These are phyloP conservation scores for Pocota personata DNA, from an alignment of 2,888 invertebrate genomes.

Conservation along the genomic window DNA sequence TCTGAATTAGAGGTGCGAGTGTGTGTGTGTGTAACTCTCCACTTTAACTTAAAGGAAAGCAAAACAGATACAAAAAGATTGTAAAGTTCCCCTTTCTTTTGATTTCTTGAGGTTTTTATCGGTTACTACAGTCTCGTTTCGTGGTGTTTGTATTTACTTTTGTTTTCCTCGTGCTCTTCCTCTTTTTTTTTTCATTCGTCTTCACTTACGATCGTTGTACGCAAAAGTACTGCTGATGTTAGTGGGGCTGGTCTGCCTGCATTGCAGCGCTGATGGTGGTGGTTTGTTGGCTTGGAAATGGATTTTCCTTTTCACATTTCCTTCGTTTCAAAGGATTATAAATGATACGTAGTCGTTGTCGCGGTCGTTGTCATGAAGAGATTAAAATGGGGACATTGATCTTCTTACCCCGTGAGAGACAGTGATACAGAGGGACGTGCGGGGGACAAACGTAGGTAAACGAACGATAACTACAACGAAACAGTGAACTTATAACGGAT, in stretches of 20 bases:
- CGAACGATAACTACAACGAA: conserved; percentile 56
- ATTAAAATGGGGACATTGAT: conserved; percentile 73
- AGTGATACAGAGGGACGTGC: not conserved
- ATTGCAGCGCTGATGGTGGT: not conserved
- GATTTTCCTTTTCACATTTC: conserved; percentile 61
- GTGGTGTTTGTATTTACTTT: conserved; percentile 41
- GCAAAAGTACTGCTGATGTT: not conserved
- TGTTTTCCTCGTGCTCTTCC: conserved; percentile 32
- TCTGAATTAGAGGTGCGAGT: not conserved
- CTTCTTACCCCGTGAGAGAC: conserved; percentile 44
- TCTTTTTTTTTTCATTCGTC: not conserved
- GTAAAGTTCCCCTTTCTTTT: conserved; percentile 62
- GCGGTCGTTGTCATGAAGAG: conserved; percentile 30
- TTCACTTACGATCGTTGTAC: conserved; percentile 6
- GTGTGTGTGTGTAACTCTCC: conserved; percentile 49
- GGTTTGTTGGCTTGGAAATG: conserved; percentile 45
- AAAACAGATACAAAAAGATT: not conserved
- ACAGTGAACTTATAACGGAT: conserved; percentile 66
- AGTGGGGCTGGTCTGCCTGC: not conserved
- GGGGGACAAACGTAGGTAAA: conserved; percentile 45
- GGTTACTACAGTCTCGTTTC: conserved; percentile 37
- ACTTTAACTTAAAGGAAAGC: conserved; percentile 41
- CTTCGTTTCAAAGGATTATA: conserved; percentile 65
- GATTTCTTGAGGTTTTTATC: conserved; percentile 28
- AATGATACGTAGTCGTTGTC: conserved; percentile 33